phyloP scores from a whole-genome alignment of 2,888 invertebrate species.

The Caenorhabditis macrosperma region DNA sequence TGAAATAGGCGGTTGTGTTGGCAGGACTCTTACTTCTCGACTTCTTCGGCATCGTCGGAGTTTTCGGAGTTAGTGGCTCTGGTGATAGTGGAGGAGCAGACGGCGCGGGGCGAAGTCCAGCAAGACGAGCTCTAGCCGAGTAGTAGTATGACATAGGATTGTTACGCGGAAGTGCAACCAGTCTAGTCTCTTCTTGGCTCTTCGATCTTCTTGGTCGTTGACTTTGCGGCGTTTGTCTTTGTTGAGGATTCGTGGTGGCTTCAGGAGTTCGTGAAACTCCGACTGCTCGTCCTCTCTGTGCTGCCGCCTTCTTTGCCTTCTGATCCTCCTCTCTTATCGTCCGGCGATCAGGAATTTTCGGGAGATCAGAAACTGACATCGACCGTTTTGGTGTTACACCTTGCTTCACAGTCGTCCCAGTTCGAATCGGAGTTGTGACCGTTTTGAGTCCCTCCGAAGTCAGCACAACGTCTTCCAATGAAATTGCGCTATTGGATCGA shows the following conservation, averaged over 20 bases:
- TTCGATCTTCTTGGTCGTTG: constrained; percentile 16
- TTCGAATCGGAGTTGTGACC: constrained; percentile 36
- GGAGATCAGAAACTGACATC: constrained; percentile 39
- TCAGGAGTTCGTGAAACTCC: constrained; percentile 43
- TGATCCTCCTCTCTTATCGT: constrained; percentile 31
- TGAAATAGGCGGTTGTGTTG: constrained; percentile 49
- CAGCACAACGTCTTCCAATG: constrained; percentile 43
- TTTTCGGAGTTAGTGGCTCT: neutral
- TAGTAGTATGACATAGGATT: constrained; percentile 44
- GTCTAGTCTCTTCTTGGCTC: constrained; percentile 31
- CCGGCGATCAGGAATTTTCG: constrained; percentile 20
- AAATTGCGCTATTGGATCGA: constrained; percentile 22
- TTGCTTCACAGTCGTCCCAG: neutral
- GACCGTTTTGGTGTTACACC: constrained; percentile 27
- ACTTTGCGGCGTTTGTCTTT: neutral
- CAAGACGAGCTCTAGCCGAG: constrained; percentile 12
- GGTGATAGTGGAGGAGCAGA: constrained; percentile 60
- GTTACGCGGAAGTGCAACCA: constrained; percentile 4
- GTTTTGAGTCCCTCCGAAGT: constrained; percentile 53
- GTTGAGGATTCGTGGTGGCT: neutral
- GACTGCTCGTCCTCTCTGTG: constrained; percentile 9
- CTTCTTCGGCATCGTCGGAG: constrained; percentile 2
- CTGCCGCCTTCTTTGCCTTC: constrained; percentile 3
- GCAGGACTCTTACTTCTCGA: constrained; percentile 26
- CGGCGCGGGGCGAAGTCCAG: constrained; percentile 38